A percentile compares a stretch with the other conserved stretches of the same genome.
phyloP scores from a whole-genome alignment of 2,888 invertebrate genomes.

The Nephrotoma appendiculata region DNA sequence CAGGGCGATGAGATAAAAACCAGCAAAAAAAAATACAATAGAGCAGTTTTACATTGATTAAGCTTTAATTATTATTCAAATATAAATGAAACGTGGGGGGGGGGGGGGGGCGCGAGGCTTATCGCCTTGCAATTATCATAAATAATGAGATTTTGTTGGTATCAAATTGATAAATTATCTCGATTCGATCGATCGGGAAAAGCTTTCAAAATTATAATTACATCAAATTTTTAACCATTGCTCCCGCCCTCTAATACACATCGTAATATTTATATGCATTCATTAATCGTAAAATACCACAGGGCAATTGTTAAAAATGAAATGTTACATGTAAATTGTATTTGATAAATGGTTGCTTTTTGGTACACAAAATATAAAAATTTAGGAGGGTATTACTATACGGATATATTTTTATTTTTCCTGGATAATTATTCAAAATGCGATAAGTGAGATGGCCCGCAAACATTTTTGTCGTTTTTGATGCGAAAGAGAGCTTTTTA shows the following conservation, averaged over 20 bases:
- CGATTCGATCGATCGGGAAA: neutral
- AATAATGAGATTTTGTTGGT: neutral
- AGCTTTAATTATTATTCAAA: neutral
- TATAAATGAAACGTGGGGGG: neutral
- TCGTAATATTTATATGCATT: neutral
- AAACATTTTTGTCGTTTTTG: neutral
- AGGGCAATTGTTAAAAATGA: neutral
- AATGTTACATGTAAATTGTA: neutral
- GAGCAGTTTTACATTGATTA: neutral
- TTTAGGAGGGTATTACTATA: neutral
- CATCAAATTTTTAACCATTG: neutral
- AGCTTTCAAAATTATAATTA: neutral
- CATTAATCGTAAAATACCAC: neutral
- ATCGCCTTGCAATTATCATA: neutral
- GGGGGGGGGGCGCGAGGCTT: neutral
- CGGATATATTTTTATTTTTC: neutral
- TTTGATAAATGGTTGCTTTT: neutral
- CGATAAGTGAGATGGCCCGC: neutral
- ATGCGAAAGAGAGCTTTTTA: neutral
- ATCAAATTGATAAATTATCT: neutral
- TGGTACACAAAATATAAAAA: neutral
- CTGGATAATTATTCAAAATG: neutral
- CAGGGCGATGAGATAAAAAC: neutral
- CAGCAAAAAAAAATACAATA: neutral
- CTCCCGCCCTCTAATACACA: neutral